These are phyloP conservation scores for Chloroclysta siterata DNA, from an alignment of 2,888 invertebrate species.

Conservation along the genomic window DNA sequence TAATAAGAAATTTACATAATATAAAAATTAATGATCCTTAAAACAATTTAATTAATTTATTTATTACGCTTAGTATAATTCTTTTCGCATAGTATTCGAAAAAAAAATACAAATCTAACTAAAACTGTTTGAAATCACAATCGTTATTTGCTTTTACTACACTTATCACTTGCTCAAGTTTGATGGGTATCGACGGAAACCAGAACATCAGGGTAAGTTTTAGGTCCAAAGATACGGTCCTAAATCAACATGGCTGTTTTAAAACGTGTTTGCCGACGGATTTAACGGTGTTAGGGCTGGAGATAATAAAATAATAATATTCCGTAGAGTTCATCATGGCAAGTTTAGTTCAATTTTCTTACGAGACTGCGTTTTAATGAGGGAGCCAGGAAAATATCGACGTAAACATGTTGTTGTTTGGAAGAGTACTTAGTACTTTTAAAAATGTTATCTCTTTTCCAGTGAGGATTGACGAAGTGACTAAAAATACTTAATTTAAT, in stretches of 20 bases:
- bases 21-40: too few relatives aligned
- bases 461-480: too few relatives aligned
- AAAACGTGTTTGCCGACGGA: constrained; percentile 39
- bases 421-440: too few relatives aligned
- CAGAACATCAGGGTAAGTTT: constrained; percentile 33
- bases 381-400: constrained; percentile 27
- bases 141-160: constrained; percentile 21
- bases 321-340: constrained; percentile 18
- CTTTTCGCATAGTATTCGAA: too few relatives aligned
- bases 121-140: too few relatives aligned
- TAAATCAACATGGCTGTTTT: constrained; percentile 40
- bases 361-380: constrained; percentile 28
- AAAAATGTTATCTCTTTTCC: too few relatives aligned
- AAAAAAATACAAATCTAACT: too few relatives aligned
- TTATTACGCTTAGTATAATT: too few relatives aligned
- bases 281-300: constrained; percentile 37
- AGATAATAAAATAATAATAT: constrained; percentile 34
- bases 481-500: too few relatives aligned
- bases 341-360: constrained; percentile 19
- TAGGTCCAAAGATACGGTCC: constrained; percentile 37
- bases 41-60: too few relatives aligned
- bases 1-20: too few relatives aligned
- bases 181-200: constrained; percentile 31
- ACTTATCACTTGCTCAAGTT: constrained; percentile 34
- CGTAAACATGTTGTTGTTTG: background rate